These are phyloP conservation scores for Ophion ellenae DNA, from an alignment of 2,888 invertebrate genomes.

Conservation along the genomic window DNA sequence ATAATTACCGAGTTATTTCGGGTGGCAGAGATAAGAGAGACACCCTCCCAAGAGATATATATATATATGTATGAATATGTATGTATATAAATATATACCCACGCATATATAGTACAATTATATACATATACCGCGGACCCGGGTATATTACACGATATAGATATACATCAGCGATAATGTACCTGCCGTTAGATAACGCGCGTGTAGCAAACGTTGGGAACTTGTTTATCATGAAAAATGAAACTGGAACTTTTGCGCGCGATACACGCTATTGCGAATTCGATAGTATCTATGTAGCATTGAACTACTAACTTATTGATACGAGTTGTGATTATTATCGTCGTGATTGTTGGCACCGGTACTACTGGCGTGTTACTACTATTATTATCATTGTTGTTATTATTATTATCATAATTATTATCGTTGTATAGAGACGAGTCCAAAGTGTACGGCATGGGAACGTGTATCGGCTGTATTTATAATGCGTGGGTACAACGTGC, in stretches of 20 bases:
- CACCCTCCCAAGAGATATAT: too few species aligned
- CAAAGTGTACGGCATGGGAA: constrained; percentile 3
- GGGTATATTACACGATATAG: constrained; percentile 35
- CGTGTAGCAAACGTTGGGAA: constrained; percentile 47
- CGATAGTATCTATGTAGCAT: constrained; percentile 52
- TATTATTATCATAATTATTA: background rate
- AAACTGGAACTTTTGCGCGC: constrained; percentile 42
- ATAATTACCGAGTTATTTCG: too few species aligned
- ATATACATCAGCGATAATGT: constrained; percentile 34
- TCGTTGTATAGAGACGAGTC: constrained; percentile 7
- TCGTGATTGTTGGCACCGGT: background rate
- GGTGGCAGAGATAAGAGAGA: too few species aligned
- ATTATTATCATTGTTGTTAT: background rate
- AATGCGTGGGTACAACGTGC: constrained; percentile 61
- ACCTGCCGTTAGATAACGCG: constrained; percentile 36
- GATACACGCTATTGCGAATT: constrained; percentile 46
- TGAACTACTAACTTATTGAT: constrained; percentile 60
- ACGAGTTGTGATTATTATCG: constrained; percentile 23
- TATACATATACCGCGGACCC: background rate
- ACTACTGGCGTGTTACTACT: background rate
- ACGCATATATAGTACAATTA: constrained; percentile 17
- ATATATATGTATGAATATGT: too few species aligned
- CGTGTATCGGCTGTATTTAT: constrained; percentile 52
- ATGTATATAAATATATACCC: background rate
- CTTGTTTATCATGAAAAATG: constrained; percentile 56